These are phyloP conservation scores for Sprattus sprattus DNA, from an alignment of 2,113 vertebrate species.

Conservation along the genomic window DNA sequence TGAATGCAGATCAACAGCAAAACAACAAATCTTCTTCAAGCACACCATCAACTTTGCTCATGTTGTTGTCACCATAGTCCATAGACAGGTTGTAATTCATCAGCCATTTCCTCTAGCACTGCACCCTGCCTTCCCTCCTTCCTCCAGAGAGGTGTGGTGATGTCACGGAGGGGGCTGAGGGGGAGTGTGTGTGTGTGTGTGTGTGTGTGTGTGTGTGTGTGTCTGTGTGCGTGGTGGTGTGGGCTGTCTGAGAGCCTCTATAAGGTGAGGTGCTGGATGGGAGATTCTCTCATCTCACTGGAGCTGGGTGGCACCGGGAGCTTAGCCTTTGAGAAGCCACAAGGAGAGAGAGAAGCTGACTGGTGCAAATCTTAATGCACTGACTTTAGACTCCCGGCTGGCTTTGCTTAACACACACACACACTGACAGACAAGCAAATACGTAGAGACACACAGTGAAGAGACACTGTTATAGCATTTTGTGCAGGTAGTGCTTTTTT, in stretches of 20 bases:
- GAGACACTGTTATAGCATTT: not conserved
- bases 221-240: not conserved
- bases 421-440: not conserved
- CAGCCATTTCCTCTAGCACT: conserved; percentile 24
- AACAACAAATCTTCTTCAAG: conserved; percentile 8
- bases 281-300: conserved; percentile 48
- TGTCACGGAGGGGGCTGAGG: conserved; percentile 44
- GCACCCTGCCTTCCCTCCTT: conserved; percentile 31
- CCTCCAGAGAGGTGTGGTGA: conserved; percentile 48
- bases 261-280: conserved; percentile 58
- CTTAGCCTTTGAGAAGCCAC: not conserved
- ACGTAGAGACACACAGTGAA: not conserved
- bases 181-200: not conserved
- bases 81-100: conserved; percentile 20
- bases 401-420: not conserved
- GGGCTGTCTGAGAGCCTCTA: conserved; percentile 51
- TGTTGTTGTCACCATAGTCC: conserved; percentile 3
- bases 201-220: not conserved
- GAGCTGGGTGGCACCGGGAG: not conserved
- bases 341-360: conserved; percentile 5
- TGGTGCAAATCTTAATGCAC: conserved; percentile 7
- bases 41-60: not conserved
- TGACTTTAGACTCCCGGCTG: not conserved
- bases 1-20: not conserved
- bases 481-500: not conserved